Conservation (phyloP, 2,797 vertebrate genomes). For the Melanotaenia boesemani region DNA sequence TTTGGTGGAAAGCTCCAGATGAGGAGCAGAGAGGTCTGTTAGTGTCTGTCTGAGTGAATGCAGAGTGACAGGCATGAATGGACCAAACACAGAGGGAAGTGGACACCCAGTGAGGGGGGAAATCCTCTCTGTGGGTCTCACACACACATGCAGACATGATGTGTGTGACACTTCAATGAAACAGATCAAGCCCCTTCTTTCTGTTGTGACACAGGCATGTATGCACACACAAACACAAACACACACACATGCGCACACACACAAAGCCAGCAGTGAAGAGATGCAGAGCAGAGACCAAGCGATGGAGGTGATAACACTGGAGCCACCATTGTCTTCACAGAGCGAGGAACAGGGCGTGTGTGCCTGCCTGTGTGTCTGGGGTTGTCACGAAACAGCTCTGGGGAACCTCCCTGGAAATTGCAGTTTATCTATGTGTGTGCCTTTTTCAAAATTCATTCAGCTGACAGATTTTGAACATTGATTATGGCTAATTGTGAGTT, state of each 20-base stretch:
- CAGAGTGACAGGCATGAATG: slow-evolving; percentile 45
- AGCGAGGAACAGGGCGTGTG: slow-evolving; percentile 50
- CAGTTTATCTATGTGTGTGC: slow-evolving; percentile 5
- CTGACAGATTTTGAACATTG: slow-evolving; percentile 4
- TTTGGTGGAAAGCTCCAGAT: neutral
- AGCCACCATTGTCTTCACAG: slow-evolving; percentile 75
- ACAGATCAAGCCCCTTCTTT: slow-evolving; percentile 17
- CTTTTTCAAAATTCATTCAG: neutral
- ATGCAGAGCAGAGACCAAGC: slow-evolving; percentile 69
- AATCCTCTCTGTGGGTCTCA: slow-evolving; percentile 55
- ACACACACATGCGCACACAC: slow-evolving; percentile 23
- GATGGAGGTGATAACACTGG: slow-evolving; percentile 78
- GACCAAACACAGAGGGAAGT: slow-evolving; percentile 60
- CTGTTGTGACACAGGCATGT: slow-evolving; percentile 21
- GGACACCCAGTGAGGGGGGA: slow-evolving; percentile 64
- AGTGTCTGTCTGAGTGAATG: slow-evolving; percentile 10
- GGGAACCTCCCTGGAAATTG: slow-evolving; percentile 34
- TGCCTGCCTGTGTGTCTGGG: slow-evolving; percentile 33
- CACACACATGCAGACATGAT: slow-evolving; percentile 33
- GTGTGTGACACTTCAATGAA: slow-evolving; percentile 22
- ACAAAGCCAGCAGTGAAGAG: slow-evolving; percentile 56
- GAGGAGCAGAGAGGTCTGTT: neutral
- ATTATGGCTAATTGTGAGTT: slow-evolving; percentile 1
- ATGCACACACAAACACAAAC: slow-evolving; percentile 20
- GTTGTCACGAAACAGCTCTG: slow-evolving; percentile 60